Evolutionary conservation across 2,888 invertebrate genomes (phyloP).

Genomic region (Pegoplata infirma): DNA sequence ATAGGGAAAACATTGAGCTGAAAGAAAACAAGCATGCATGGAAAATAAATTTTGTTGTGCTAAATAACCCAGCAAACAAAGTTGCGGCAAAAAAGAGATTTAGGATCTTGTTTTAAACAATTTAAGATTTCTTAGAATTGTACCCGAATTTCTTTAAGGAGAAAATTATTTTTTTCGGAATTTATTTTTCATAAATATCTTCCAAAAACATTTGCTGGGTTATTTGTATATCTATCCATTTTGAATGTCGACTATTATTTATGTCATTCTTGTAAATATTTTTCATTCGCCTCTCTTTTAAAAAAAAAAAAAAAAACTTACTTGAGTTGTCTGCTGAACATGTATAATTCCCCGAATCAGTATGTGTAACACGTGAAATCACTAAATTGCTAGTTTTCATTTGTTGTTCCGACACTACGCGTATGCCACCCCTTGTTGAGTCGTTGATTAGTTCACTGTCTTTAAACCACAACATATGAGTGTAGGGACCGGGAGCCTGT

Average conservation of each 20-base stretch:
- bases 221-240: neutral
- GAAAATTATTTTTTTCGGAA: no score
- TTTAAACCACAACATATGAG: conserved; percentile 91
- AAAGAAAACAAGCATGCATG: neutral
- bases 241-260: no score
- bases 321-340: conserved; percentile 91
- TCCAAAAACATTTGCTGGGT: neutral
- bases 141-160: no score
- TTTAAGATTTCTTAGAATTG: no score
- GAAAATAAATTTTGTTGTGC: neutral
- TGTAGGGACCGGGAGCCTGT: conserved; percentile 83
- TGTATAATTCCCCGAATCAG: conserved; percentile 90
- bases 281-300: no score
- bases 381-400: conserved; percentile 90
- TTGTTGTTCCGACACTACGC: conserved; percentile 91
- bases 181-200: no score
- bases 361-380: conserved; percentile 82
- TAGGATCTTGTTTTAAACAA: no score
- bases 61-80: neutral
- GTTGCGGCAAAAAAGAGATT: no score
- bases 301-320: no score
- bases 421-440: conserved; percentile 90
- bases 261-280: neutral
- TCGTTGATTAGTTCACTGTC: conserved; percentile 90
- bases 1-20: neutral